Evolutionary conservation across 2,113 vertebrate genomes (phyloP).

Genomic region (Phyllopteryx taeniolatus): DNA sequence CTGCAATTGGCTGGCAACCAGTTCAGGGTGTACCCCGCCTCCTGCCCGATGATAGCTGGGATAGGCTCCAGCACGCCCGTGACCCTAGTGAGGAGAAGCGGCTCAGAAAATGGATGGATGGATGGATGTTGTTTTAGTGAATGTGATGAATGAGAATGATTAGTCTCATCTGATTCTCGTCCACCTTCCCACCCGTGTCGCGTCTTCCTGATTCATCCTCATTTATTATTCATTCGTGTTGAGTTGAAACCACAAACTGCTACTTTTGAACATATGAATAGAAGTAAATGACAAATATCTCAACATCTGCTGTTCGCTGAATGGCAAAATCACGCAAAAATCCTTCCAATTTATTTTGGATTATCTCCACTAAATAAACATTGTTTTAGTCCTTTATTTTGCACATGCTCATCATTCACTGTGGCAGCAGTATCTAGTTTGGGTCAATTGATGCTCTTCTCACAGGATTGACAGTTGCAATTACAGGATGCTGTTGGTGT

Average conservation of each 20-base stretch:
- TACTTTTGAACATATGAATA: not conserved
- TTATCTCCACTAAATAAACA: not conserved
- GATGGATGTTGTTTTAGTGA: not conserved
- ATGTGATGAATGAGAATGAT: not conserved
- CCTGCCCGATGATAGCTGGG: no score
- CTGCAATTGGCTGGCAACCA: no score
- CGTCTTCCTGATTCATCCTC: not conserved
- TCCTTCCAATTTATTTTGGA: not conserved
- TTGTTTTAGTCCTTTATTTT: not conserved
- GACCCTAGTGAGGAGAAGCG: no score
- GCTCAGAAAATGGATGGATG: no score
- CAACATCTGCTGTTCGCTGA: not conserved
- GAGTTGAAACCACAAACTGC: not conserved
- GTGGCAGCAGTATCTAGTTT: not conserved
- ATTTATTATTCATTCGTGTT: not conserved
- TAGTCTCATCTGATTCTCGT: not conserved
- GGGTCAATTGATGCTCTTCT: not conserved
- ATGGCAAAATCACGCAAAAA: not conserved
- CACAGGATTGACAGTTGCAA: not conserved
- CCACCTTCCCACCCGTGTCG: not conserved
- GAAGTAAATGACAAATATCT: not conserved
- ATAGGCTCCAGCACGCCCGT: no score
- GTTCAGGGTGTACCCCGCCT: no score
- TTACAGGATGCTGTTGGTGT: not conserved
- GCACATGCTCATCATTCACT: not conserved